A percentile compares a stretch with the other conserved stretches of the same genome.
Evolutionary conservation across 2,797 vertebrate genomes (phyloP).

Genomic region (Phrynocephalus vlangalii): DNA sequence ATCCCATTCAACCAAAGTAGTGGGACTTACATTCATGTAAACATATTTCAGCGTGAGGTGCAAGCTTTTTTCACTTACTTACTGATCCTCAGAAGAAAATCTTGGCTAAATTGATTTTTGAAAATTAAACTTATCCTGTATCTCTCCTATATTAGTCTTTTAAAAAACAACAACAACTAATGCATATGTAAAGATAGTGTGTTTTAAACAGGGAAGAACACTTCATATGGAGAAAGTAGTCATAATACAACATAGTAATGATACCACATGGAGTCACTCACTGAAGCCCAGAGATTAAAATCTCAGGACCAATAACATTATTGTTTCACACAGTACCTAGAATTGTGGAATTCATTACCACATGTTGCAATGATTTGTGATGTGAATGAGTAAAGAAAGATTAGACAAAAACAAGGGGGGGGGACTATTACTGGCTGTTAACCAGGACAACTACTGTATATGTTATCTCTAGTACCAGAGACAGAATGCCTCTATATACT

Average conservation of each 20-base stretch:
- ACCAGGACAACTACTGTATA: background rate
- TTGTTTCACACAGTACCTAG: background rate
- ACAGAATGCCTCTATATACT: background rate
- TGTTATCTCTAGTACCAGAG: background rate
- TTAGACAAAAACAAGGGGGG: background rate
- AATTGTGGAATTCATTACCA: background rate
- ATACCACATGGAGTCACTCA: background rate
- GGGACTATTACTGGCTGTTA: background rate
- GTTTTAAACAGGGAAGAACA: background rate
- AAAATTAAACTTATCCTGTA: background rate
- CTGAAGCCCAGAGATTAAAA: background rate
- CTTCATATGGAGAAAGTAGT: background rate
- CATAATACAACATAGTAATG: too few species aligned
- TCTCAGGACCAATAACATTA: background rate
- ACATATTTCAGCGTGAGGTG: background rate
- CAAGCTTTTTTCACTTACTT: background rate
- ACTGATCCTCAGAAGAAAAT: background rate
- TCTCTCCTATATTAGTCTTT: background rate
- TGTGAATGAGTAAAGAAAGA: background rate
- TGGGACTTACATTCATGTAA: background rate
- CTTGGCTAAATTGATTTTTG: background rate
- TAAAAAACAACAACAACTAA: background rate
- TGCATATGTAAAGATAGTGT: background rate
- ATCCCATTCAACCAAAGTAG: background rate
- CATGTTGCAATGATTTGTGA: too few species aligned